Evolutionary conservation across 92 coral and sea anemone species (phyloP), one percentile per base, ranked within the genome.

Genomic region (Zoanthus sansibaricus): DNA sequence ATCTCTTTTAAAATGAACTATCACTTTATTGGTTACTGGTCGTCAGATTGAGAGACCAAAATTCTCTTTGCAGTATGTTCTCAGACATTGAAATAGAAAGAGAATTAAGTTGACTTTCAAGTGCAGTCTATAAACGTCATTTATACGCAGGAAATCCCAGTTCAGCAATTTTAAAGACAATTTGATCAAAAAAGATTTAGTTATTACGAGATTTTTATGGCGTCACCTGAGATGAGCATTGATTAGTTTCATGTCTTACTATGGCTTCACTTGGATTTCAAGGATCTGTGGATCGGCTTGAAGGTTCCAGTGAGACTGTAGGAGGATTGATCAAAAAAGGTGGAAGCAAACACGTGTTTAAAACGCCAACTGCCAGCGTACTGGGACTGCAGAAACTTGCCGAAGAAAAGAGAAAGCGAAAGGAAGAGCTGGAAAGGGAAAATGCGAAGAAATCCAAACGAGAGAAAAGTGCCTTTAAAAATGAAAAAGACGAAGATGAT

Each of bases 341-440:
- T 16, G 87, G 82, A 66, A 91, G 84, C 73, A 95, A 89, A 75
- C 91, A 90, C 84, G 72, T 84, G 56, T 88, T 89, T 67, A 92
- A 89, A 61, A 18, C 90, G 2, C 91, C 96, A 14, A 86, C 92
- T 42, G 88, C 80, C 84, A 95, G 99, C 86, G 66, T 95, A 48
- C 90, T 97, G 0, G 99, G 99, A 13, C 91, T 97, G 16, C 94
- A 97, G 79, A 88, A 93, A 64, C 90, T 97, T 25, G 99, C 99
- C 10, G 94, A 95, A 86, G 98, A 97, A 79, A 97, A 95, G 44
- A 45, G 98, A 69, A 95, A 91, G 88, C 88, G 91, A 61, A 95
- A 93, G 47, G 92, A 83, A 6, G 78, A 90, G 56, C 76, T 88
- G 69, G 87, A 76, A 5, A 86, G 72, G 70, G 91, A 87, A n/a